A percentile compares a stretch with the other conserved stretches of the same genome.
phyloP scores from a whole-genome alignment of 2,888 invertebrate genomes.

The Rhabditoides inermis region DNA sequence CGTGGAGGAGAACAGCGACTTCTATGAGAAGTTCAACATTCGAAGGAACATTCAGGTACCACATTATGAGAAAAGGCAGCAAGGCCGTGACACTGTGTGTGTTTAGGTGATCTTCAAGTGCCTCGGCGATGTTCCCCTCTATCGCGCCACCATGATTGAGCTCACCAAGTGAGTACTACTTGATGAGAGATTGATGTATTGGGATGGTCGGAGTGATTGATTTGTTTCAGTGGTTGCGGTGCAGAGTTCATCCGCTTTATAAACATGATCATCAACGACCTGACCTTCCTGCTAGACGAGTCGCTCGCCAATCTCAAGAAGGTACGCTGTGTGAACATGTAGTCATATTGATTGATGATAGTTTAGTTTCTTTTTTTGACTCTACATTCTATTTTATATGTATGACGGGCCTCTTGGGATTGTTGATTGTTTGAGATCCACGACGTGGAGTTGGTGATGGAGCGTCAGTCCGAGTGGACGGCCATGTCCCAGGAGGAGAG shows the following conservation, averaged over 20 bases:
- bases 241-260: conserved; percentile 75
- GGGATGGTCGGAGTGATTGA: not conserved
- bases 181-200: not conserved
- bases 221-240: conserved; percentile 25
- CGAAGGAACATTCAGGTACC: conserved; percentile 93
- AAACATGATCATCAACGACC: conserved; percentile 92
- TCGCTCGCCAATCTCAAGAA: conserved; percentile 74
- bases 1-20: conserved; percentile 64
- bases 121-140: conserved; percentile 85
- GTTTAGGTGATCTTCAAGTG: conserved; percentile 64
- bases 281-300: conserved; percentile 88
- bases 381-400: not conserved
- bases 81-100: not conserved
- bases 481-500: conserved; percentile 25
- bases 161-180: conserved; percentile 64
- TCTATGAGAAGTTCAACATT: conserved; percentile 97
- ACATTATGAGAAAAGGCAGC: conserved; percentile 55
- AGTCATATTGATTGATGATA: not conserved
- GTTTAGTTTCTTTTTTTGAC: not conserved
- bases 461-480: conserved; percentile 54
- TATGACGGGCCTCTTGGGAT: conserved; percentile 21
- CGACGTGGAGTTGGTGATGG: conserved; percentile 75
- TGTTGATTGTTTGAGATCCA: conserved; percentile 55
- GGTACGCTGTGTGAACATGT: not conserved
- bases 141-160: conserved; percentile 75